Conservation (phyloP, 1,140 invertebrate species). For the Micrasema minimum region DNA sequence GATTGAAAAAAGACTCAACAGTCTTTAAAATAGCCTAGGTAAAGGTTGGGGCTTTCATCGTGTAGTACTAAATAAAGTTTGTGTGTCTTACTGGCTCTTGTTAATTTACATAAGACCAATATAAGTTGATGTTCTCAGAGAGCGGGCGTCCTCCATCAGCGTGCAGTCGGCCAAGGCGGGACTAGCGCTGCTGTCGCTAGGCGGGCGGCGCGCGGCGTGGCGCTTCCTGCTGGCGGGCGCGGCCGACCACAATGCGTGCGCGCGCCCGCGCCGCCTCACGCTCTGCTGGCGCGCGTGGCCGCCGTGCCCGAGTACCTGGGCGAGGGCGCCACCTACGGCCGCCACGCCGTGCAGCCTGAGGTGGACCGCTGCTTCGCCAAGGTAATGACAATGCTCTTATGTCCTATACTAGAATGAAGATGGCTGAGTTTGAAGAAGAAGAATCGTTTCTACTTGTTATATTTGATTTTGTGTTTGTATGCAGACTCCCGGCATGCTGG, state of each 20-base stretch:
- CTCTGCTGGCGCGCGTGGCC: conserved; percentile 67
- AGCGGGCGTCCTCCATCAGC: conserved; percentile 55
- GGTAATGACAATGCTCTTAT: no score
- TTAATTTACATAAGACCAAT: no score
- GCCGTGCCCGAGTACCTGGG: conserved; percentile 69
- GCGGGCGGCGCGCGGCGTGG: conserved; percentile 72
- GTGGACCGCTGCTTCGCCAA: conserved; percentile 72
- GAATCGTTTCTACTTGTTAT: no score
- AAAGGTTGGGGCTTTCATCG: no score
- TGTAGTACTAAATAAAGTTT: no score
- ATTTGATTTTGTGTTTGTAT: background rate
- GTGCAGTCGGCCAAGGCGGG: conserved; percentile 71
- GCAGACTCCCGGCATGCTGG: conserved; percentile 52
- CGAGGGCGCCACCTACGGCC: conserved; percentile 67
- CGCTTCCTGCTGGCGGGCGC: conserved; percentile 72
- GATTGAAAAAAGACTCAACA: no score
- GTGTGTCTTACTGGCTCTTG: no score
- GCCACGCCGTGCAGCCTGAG: conserved; percentile 66
- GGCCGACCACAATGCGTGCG: conserved; percentile 74
- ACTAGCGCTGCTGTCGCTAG: conserved; percentile 71
- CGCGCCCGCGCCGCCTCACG: conserved; percentile 69
- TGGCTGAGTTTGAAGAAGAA: no score
- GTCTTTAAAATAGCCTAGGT: no score
- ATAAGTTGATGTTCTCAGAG: conserved; percentile 35
- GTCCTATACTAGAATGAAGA: no score